Base-by-base conservation (phyloP, 2,888 invertebrate genomes). In the Dione vanillae region DNA sequence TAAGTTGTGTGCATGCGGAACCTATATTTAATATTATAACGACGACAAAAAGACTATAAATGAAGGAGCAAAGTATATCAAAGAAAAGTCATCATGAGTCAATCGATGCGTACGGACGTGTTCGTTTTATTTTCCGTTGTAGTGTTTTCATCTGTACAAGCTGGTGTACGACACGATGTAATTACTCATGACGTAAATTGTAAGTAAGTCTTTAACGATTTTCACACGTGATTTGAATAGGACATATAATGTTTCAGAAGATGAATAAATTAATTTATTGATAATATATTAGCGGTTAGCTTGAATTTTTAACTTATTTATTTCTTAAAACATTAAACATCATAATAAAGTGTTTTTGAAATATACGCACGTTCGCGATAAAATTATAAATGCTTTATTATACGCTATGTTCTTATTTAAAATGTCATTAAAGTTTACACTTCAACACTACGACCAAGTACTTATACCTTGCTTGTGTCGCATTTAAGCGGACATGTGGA, bases 61-160 rank as follows among this genome's bases (percentile, higher is more conserved):
- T 61, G 11, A 45, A 61, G n/a, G 61, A 20, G 3, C 11, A 10
- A 35, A 3, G 10, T 0, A 14, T 11, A 1, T 35, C 27, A 0
- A 45, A 27, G 66, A 45, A 61, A 67, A 66, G 52, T 66, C 70
- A 67, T 16, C 43, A 70, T 70, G 61, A 59, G 37, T 52, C 35
- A 1, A 35, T 61, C 70, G 43, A 27, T 51, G 65, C 35, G 41
- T 3, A 27, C 45, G 27, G 43, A 41, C 41, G 66, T 40, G 66
- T 67, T 70, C 27, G 54, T 43, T 16, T 37, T 66, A 19, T 54
- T 67, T 19, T 27, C 61, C 12, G 43, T 51, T 20, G 20, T 43
- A 41, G 43, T 59, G 11, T 66, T 59, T 45, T 52, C 61, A 19
- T 52, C 19, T 51, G 62, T 27, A 6, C 27, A 27, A 12, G 66